phyloP scores from a whole-genome alignment of 2,797 vertebrate genomes.

The Scarus forsteni region DNA sequence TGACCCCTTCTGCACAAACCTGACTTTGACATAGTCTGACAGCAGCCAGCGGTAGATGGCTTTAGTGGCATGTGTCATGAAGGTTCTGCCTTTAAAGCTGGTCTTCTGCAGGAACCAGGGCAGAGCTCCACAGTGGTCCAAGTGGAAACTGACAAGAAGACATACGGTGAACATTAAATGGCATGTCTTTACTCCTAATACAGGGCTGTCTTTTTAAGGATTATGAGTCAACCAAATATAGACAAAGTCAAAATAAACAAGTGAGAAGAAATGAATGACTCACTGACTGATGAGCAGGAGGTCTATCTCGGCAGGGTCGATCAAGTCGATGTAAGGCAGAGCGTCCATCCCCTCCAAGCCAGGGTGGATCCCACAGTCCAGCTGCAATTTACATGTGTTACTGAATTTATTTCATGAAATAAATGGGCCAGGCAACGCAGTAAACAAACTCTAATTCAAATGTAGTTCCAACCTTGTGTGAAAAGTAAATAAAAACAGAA shows the following conservation, averaged over 20 bases:
- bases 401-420: no score
- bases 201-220: background rate
- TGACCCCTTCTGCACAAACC: constrained; percentile 74
- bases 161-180: background rate
- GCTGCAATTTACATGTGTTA: constrained; percentile 67
- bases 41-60: constrained; percentile 98
- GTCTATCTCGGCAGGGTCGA: constrained; percentile 96
- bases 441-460: no score
- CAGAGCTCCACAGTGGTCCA: constrained; percentile 97
- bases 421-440: no score
- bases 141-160: constrained; percentile 88
- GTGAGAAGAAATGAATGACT: constrained; percentile 67
- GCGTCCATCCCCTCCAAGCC: constrained; percentile 97
- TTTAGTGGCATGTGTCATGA: constrained; percentile 98
- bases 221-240: background rate
- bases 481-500: no score
- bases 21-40: constrained; percentile 98
- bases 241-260: background rate
- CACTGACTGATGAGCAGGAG: constrained; percentile 97
- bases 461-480: no score
- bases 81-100: constrained; percentile 97
- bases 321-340: constrained; percentile 95
- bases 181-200: background rate
- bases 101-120: constrained; percentile 99
- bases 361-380: constrained; percentile 97